Evolutionary conservation across 2,113 vertebrate genomes (phyloP).

Genomic region (Lycocorax pyrrhopterus): DNA sequence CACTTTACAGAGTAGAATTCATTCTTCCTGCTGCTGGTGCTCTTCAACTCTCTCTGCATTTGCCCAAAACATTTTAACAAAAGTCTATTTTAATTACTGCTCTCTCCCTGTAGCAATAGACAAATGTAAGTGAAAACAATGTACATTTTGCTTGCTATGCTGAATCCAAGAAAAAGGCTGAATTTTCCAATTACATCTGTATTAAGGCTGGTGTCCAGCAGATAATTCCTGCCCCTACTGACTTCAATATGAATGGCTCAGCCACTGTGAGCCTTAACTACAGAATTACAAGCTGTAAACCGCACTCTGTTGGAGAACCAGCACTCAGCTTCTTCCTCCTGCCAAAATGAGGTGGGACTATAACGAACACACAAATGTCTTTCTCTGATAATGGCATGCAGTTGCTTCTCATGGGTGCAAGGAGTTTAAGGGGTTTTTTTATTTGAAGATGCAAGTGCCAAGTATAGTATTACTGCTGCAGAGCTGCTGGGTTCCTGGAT

Average conservation of each 20-base stretch:
- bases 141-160: background rate
- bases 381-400: background rate
- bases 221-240: background rate
- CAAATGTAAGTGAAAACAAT: background rate
- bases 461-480: constrained; percentile 3
- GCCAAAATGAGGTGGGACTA: constrained; percentile 21
- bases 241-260: background rate
- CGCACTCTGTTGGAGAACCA: background rate
- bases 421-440: background rate
- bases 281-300: constrained; percentile 25
- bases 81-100: background rate
- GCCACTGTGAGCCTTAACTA: constrained; percentile 15
- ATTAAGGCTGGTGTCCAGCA: background rate
- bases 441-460: constrained; percentile 15
- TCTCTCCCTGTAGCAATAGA: background rate
- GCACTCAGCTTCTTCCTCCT: background rate
- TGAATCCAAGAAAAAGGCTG: background rate
- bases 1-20: background rate
- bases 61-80: background rate
- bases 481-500: constrained; percentile 5
- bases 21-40: background rate
- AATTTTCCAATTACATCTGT: background rate
- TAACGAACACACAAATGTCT: background rate
- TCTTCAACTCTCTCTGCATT: background rate
- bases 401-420: background rate